phyloP scores from a whole-genome alignment of 1,140 invertebrate genomes.

The Teleopsis dalmanni region DNA sequence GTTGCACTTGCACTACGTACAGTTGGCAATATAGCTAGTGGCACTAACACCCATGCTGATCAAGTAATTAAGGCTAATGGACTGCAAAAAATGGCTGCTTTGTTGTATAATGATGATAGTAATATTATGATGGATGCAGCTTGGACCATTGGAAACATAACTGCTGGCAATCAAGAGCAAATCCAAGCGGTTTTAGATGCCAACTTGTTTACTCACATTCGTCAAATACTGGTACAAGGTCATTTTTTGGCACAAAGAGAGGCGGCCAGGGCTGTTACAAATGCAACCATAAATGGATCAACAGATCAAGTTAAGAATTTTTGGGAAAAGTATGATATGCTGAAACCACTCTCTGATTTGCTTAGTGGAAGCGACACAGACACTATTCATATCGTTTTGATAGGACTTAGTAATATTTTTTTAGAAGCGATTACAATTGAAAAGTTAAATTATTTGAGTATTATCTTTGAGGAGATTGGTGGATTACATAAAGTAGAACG shows the following conservation, averaged over 20 bases:
- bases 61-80: conserved; percentile 74
- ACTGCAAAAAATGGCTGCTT: conserved; percentile 58
- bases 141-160: conserved; percentile 98
- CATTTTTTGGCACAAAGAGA: conserved; percentile 98
- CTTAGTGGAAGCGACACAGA: conserved; percentile 72
- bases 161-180: conserved; percentile 90
- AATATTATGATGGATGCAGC: conserved; percentile 86
- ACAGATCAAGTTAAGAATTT: conserved; percentile 76
- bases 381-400: conserved; percentile 75
- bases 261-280: conserved; percentile 97
- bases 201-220: conserved; percentile 38
- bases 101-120: conserved; percentile 69
- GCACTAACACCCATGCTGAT: conserved; percentile 75
- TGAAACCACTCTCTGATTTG: conserved; percentile 78
- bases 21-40: conserved; percentile 82
- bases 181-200: conserved; percentile 92
- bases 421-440: conserved; percentile 58
- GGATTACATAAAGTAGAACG: conserved; percentile 89
- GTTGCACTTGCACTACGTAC: conserved; percentile 87
- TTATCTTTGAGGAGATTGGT: conserved; percentile 79
- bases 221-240: conserved; percentile 57
- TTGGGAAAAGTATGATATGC: conserved; percentile 69
- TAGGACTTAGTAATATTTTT: conserved; percentile 79
- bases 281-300: conserved; percentile 91
- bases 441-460: conserved; percentile 66